Evolutionary conservation across 2,888 invertebrate species (phyloP), one percentile per base, ranked within the genome.

Genomic region (Miltochrista miniata): DNA sequence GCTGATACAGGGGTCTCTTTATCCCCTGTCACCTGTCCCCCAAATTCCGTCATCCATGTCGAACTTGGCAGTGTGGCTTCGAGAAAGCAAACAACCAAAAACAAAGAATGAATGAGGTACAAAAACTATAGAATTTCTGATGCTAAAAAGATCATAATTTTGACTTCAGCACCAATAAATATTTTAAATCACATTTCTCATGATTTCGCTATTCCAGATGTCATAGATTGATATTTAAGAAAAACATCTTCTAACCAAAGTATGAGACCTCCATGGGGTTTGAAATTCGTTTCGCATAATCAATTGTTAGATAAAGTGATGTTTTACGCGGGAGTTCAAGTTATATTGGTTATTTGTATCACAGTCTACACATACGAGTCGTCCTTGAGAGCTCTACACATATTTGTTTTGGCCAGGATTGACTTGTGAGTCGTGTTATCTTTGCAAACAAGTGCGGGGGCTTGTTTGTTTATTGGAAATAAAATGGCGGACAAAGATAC

Each of bases 341-440:
- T 5, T 42, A 46, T 10, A 54, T 35, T 61, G 61, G 66, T 50
- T 35, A 0, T n/a, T 15, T 18, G 41, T 61, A 60, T 56, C 66
- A 52, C 57, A 64, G 67, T 60, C 57, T 62, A 76, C 81, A 78
- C 66, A 79, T 48, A 48, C 35, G 51, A 31, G 51, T 59, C 63
- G 76, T 76, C 78, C 78, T 85, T 76, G 81, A 89, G 87, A 75
- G 85, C 76, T 77, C 55, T 51, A 74, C 72, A 89, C 67, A 88
- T 89, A 90, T 90, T 90, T 89, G 77, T 86, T 87, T 85, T 84
- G 81, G 75, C 72, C 66, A 61, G 77, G 80, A 81, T 84, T 76
- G 81, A 81, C 79, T 81, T 65, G 56, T 75, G 81, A 81, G 79
- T 81, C 64, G 56, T 85, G 87, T 89, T 88, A 85, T 88, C 89